Evolutionary conservation across 2,888 invertebrate species (phyloP).

Genomic region (Eilema depressum): DNA sequence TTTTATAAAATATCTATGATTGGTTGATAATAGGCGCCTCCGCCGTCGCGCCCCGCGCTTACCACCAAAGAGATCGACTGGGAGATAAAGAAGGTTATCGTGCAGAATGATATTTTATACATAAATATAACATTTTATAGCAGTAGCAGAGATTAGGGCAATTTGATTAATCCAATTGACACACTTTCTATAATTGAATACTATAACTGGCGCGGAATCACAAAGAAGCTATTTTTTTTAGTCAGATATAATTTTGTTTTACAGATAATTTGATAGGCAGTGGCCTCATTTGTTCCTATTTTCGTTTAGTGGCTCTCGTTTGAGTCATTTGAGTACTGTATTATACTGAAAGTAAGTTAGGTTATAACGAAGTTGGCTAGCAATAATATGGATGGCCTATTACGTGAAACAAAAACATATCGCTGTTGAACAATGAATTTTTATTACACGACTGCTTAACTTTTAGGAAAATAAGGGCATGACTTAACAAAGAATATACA

Average conservation of each 20-base stretch:
- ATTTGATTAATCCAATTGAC: constrained; percentile 11
- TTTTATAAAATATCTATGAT: too few relatives aligned
- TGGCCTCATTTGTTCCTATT: background rate
- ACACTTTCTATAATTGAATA: constrained; percentile 12
- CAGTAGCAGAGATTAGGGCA: background rate
- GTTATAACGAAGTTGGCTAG: background rate
- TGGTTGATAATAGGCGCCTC: too few relatives aligned
- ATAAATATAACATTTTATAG: background rate
- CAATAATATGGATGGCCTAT: background rate
- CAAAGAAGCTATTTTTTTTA: background rate
- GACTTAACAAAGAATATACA: too few relatives aligned
- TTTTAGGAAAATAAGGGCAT: too few relatives aligned
- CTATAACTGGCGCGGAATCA: background rate
- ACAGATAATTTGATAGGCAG: background rate
- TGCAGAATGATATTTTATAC: background rate
- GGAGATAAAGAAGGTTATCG: too few relatives aligned
- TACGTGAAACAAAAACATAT: background rate
- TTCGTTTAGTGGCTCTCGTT: background rate
- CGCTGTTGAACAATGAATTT: background rate
- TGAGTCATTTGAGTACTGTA: background rate
- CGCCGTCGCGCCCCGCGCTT: too few relatives aligned
- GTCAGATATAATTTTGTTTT: background rate
- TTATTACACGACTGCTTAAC: too few relatives aligned
- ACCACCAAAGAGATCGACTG: too few relatives aligned
- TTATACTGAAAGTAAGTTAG: background rate